Conservation (phyloP, 2,797 vertebrate genomes). For the Dromococcyx pavoninus region DNA sequence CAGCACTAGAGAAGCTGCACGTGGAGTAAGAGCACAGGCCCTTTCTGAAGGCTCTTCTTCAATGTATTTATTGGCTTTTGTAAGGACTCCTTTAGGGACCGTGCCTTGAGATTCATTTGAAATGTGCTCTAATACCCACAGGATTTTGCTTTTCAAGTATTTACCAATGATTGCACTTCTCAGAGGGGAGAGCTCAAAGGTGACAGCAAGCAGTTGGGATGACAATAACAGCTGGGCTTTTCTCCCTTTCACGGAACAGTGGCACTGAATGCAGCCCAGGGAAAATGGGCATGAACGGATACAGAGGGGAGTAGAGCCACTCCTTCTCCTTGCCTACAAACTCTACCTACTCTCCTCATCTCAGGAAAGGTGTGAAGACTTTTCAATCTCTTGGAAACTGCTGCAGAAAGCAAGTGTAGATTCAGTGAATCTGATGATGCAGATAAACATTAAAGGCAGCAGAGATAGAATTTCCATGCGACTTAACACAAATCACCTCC, state of each 20-base stretch:
- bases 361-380: background rate
- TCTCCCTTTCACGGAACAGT: too few species aligned
- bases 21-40: accelerated
- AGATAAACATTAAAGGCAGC: background rate
- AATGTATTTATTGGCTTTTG: background rate
- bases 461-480: background rate
- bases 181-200: background rate
- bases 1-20: background rate
- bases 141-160: background rate
- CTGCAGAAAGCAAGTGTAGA: background rate
- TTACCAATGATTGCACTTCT: background rate
- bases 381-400: background rate
- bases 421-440: background rate
- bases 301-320: background rate
- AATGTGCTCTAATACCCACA: background rate
- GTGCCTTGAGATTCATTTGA: background rate
- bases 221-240: background rate
- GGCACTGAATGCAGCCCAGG: background rate
- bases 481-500: background rate
- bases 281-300: accelerated
- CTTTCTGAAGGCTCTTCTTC: background rate
- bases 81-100: background rate
- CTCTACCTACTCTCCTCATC: background rate
- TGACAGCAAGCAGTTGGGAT: background rate
- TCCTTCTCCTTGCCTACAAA: background rate